Evolutionary conservation across 2,797 vertebrate species (phyloP).

Genomic region (Esox masquinongy): DNA sequence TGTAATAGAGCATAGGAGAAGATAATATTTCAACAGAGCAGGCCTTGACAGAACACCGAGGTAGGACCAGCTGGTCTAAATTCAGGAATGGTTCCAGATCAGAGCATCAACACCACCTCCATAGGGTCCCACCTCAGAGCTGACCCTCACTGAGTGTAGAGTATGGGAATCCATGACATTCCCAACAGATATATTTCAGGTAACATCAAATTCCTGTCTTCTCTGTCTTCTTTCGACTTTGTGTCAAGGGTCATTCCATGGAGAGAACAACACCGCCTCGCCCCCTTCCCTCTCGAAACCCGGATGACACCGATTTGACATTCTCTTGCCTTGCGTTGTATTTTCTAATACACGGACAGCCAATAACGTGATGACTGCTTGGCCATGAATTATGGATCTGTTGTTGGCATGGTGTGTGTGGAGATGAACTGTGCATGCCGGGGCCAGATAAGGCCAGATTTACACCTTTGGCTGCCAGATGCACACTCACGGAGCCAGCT

Average conservation of each 20-base stretch:
- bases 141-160: constrained; percentile 56
- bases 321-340: constrained; percentile 64
- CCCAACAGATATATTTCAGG: not conserved
- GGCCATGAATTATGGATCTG: constrained; percentile 84
- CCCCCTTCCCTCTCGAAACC: constrained; percentile 50
- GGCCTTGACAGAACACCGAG: constrained; percentile 39
- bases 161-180: constrained; percentile 62
- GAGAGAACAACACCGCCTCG: constrained; percentile 16
- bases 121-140: not conserved
- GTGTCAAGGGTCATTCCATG: constrained; percentile 50
- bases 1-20: not conserved
- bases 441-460: constrained; percentile 84
- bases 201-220: constrained; percentile 22
- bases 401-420: constrained; percentile 72
- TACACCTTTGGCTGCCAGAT: constrained; percentile 80
- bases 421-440: constrained; percentile 81
- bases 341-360: constrained; percentile 74
- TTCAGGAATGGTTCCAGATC: constrained; percentile 66
- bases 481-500: constrained; percentile 69
- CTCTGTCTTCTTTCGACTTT: constrained; percentile 31
- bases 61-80: constrained; percentile 60
- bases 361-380: constrained; percentile 74
- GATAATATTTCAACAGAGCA: constrained; percentile 54
- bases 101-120: constrained; percentile 45
- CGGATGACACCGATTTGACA: constrained; percentile 69